Base-by-base conservation (phyloP, 2,888 invertebrate species). In the Cosmia trapezina region DNA sequence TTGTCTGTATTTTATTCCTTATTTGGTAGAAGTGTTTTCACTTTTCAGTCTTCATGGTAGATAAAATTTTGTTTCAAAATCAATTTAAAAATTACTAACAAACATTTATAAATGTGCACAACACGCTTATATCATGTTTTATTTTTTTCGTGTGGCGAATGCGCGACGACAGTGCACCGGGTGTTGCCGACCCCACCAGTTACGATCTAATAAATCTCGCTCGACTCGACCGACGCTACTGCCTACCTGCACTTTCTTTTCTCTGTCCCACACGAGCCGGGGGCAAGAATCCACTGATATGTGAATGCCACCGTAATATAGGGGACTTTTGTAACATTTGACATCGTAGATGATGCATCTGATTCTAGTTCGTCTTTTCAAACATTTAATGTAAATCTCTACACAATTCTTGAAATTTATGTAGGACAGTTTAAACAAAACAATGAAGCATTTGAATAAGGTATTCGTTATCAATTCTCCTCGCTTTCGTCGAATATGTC, bases 121-220 rank as follows among this genome's bases (percentile, higher is more conserved):
- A 76, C 61, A 76, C 60, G 70, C 68, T 72, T 66, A 66, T 75
- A 85, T 80, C 83, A 78, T 83, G 83, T 74, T 85, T 85, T 73
- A 81, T 63, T 78, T 87, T 88, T 88, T 90, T 89, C 83, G 66
- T 68, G 75, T 77, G 86, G 85, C 81, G 81, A 89, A 88, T 87
- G 89, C 89, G 89, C 92, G 92, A 87, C 90, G 91, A 89, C 90
- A 88, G 76, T 81, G 85, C 86, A 88, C 88, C 90, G 91, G 89
- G 91, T 91, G 91, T 88, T 88, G 92, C 89, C 93, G 93, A 93
- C 94, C 94, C 93, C 93, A 89, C 91, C 90, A 91, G 94, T 95
- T 95, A 95, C 95, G 95, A 94, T 94, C 95, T 94, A 95, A 95
- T 95, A 95, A 95, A 95, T 95, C 95, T 94, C 89, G 91, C 91